Evolutionary conservation across 2,888 invertebrate genomes (phyloP).

Genomic region (Orgyia antiqua): DNA sequence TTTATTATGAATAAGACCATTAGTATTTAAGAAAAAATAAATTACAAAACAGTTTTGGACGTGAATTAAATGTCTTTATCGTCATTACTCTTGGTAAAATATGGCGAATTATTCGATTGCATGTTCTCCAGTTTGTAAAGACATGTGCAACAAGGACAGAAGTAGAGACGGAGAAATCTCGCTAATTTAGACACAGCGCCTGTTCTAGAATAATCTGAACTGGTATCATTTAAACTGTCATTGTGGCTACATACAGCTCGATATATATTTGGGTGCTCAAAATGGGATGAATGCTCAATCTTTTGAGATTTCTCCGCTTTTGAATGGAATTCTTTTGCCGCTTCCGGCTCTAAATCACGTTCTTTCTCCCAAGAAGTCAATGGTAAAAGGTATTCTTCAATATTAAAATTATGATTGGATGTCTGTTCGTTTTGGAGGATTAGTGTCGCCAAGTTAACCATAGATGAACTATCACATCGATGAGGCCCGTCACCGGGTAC

Average conservation of each 20-base stretch:
- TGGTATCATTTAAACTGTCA: slow-evolving; percentile 33
- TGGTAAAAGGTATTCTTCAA: slow-evolving; percentile 75
- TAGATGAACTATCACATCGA: slow-evolving; percentile 75
- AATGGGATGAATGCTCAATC: slow-evolving; percentile 4
- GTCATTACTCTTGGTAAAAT: slow-evolving; percentile 15
- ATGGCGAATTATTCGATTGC: slow-evolving; percentile 34
- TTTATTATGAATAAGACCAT: too few species aligned
- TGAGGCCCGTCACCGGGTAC: slow-evolving; percentile 78
- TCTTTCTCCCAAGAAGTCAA: slow-evolving; percentile 76
- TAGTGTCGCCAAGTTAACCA: slow-evolving; percentile 78
- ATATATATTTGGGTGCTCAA: slow-evolving; percentile 10
- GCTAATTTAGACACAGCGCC: slow-evolving; percentile 55
- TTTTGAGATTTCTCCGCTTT: slow-evolving; percentile 18
- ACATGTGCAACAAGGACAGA: slow-evolving; percentile 68
- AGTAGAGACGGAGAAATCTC: slow-evolving; percentile 59
- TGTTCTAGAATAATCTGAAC: slow-evolving; percentile 29
- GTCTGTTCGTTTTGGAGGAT: slow-evolving; percentile 57
- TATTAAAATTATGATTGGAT: slow-evolving; percentile 54
- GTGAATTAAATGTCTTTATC: slow-evolving; percentile 1
- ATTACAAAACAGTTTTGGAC: neutral
- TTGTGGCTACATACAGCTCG: slow-evolving; percentile 27
- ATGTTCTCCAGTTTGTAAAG: slow-evolving; percentile 59
- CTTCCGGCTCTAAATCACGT: slow-evolving; percentile 26
- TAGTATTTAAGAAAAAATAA: too few species aligned
- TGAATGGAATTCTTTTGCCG: slow-evolving; percentile 22